These are phyloP conservation scores for Tenthredo distinguenda DNA, from an alignment of 2,888 invertebrate species.

Conservation along the genomic window DNA sequence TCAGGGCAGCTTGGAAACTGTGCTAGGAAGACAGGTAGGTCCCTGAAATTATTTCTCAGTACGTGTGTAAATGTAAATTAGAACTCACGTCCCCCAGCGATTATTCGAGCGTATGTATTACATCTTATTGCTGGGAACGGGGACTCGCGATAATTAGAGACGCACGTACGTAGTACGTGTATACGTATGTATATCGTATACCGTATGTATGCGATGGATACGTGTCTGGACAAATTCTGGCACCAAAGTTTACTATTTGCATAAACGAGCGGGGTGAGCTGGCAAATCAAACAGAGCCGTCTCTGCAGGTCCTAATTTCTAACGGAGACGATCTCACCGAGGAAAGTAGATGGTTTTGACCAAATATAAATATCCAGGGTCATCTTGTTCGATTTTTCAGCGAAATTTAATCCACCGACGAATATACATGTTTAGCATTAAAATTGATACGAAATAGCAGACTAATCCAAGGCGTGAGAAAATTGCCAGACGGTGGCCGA, in stretches of 20 bases:
- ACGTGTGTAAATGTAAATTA: background rate
- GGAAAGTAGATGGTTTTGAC: background rate
- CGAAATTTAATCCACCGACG: background rate
- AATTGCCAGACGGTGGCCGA: conserved; percentile 79
- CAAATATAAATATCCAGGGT: background rate
- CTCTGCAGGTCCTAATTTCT: background rate
- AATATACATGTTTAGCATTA: background rate
- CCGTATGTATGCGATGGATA: background rate
- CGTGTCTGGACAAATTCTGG: background rate
- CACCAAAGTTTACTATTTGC: background rate
- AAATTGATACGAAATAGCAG: background rate
- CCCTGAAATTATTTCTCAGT: background rate
- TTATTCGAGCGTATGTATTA: background rate
- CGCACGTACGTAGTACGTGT: background rate
- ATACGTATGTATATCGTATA: background rate
- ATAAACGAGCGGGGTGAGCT: background rate
- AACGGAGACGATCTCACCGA: conserved; percentile 1
- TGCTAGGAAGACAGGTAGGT: conserved; percentile 76
- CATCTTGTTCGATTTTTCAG: background rate
- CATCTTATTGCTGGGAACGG: background rate
- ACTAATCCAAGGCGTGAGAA: conserved; percentile 16
- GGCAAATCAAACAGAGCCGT: background rate
- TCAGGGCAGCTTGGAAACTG: conserved; percentile 70
- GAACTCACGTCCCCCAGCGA: background rate
- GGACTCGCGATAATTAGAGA: background rate